phyloP scores from a whole-genome alignment of 2,113 vertebrate genomes.

The Lathamus discolor region DNA sequence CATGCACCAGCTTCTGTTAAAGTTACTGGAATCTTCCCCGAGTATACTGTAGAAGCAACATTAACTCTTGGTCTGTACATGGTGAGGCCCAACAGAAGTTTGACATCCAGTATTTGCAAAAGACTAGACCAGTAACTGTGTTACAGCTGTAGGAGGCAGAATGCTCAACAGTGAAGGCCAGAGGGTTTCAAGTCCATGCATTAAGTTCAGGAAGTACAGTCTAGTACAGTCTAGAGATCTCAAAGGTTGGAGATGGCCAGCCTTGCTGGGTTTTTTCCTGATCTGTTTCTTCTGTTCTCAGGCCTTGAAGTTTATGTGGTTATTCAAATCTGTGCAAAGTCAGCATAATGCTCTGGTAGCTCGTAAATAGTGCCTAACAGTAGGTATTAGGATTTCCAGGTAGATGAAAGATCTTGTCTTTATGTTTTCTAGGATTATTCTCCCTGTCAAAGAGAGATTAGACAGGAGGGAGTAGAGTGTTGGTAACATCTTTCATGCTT shows the following conservation, averaged over 20 bases:
- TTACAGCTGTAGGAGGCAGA: not conserved
- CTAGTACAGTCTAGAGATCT: not conserved
- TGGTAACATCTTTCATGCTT: not conserved
- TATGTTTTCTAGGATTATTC: not conserved
- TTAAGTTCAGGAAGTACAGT: not conserved
- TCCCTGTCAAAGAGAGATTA: not conserved
- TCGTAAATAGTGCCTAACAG: not conserved
- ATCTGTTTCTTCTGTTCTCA: not conserved
- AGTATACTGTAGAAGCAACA: not conserved
- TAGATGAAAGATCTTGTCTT: not conserved
- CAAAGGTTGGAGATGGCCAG: not conserved
- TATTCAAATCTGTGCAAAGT: not conserved
- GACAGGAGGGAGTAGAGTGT: not conserved
- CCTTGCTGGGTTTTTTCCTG: not conserved
- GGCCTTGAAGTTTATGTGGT: not conserved
- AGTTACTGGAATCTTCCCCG: not conserved
- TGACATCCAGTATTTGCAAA: not conserved
- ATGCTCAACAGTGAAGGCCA: not conserved
- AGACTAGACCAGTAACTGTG: not conserved
- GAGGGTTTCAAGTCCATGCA: rapidly evolving
- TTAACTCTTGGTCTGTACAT: not conserved
- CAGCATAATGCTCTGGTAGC: not conserved
- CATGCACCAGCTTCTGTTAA: not conserved
- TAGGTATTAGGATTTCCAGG: not conserved
- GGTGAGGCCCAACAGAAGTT: not conserved